Evolutionary conservation across 2,888 invertebrate species (phyloP), one percentile per base, ranked within the genome.

Genomic region (Tortrix viridana): DNA sequence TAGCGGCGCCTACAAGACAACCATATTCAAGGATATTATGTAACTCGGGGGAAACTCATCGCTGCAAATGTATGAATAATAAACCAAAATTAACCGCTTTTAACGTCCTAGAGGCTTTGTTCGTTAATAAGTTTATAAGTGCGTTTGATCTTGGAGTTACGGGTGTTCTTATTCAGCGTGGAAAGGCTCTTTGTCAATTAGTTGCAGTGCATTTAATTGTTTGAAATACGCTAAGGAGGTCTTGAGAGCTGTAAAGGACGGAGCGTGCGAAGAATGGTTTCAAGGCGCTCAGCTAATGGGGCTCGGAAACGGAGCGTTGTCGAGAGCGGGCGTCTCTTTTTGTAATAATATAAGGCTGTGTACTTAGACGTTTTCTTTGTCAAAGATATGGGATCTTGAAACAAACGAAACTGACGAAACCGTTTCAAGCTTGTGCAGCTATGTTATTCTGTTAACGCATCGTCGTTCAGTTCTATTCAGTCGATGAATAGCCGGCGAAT

Each of bases 231-330:
- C 32, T 18, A 59, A n/a, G 19, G 49, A 26, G 19, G 26, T 19
- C 23, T 41, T 18, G 16, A 9, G 48, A 23, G 44, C 41, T 50
- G 56, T 26, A 52, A 62, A 55, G 56, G 56, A 53, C 60, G 65
- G 60, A 22, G 60, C 23, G 66, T 69, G 69, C 58, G 37, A 52
- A 52, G 54, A 70, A 69, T 68, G 67, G 63, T 56, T 46, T 67
- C 65, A 56, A 62, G 67, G 65, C 50, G 65, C 47, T 46, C 63
- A 56, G 54, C 66, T 67, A 67, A 70, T 67, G 60, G 67, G 47
- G 63, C 20, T 52, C 7, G 7, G 52, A 14, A 22, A 18, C 38
- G 41, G 37, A 22, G 19, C 22, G 43, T 59, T 37, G 23, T 49
- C 26, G 32, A 58, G 58, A 49, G 26, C 41, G 14, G 49, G 49